Conservation (phyloP, 1,140 invertebrate species). For the Trichogramma pretiosum region DNA sequence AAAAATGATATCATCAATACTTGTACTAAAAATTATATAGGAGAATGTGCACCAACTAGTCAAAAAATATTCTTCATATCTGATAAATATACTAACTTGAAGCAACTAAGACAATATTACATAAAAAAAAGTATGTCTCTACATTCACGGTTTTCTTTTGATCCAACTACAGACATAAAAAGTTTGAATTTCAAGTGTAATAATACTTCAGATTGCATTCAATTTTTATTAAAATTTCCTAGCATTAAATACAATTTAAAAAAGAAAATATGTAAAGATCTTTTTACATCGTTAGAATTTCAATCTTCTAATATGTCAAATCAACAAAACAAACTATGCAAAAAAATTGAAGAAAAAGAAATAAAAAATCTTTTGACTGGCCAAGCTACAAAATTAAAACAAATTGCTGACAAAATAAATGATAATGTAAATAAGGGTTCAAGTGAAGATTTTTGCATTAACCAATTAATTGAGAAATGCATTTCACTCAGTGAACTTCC, state of each 20-base stretch:
- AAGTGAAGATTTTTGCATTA: constrained; percentile 19
- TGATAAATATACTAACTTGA: neutral
- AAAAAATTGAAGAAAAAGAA: constrained; percentile 7
- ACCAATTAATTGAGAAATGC: constrained; percentile 29
- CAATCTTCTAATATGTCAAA: neutral
- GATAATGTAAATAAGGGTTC: constrained; percentile 1
- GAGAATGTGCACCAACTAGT: no score
- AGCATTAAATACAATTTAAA: neutral
- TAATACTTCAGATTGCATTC: neutral
- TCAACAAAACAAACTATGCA: constrained; percentile 8
- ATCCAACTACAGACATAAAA: constrained; percentile 9
- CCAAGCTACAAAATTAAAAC: constrained; percentile 4
- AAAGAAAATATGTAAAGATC: no score
- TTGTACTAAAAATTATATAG: no score
- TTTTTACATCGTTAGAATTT: no score
- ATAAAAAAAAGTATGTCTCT: constrained; percentile 3
- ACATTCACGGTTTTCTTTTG: no score
- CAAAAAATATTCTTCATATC: neutral
- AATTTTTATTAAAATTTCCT: neutral
- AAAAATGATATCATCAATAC: neutral
- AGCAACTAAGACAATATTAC: neutral
- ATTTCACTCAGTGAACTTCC: constrained; percentile 26
- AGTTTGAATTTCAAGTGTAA: constrained; percentile 1
- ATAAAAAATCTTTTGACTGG: neutral
- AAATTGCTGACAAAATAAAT: neutral